Conservation (phyloP, 2,797 vertebrate genomes). For the Lithobates sylvaticus region DNA sequence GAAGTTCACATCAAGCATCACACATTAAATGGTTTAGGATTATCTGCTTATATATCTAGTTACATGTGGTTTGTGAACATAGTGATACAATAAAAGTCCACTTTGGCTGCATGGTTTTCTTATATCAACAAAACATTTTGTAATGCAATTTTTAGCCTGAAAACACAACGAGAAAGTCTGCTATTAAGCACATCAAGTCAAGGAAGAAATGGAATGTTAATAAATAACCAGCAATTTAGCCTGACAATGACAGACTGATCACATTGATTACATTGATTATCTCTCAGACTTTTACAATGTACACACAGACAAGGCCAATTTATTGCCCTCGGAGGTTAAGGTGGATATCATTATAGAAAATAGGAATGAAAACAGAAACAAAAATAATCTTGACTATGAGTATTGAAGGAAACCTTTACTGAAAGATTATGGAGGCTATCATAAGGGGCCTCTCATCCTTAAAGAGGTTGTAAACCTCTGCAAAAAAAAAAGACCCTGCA, state of each 20-base stretch:
- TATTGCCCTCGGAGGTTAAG: slow-evolving; percentile 77
- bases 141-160: slow-evolving; percentile 21
- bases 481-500: no score
- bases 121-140: slow-evolving; percentile 31
- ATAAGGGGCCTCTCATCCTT: background rate
- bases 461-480: background rate
- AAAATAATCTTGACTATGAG: slow-evolving; percentile 9
- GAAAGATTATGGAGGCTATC: background rate
- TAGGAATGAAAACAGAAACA: slow-evolving; percentile 51
- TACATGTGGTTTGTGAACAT: no score
- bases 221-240: slow-evolving; percentile 75
- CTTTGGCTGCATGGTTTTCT: slow-evolving; percentile 10
- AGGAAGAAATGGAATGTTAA: slow-evolving; percentile 70
- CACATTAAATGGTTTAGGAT: background rate
- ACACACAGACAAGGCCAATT: slow-evolving; percentile 74
- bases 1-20: background rate
- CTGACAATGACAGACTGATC: slow-evolving; percentile 73
- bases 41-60: background rate
- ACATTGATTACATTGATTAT: slow-evolving; percentile 80
- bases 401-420: background rate
- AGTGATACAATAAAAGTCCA: no score
- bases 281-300: slow-evolving; percentile 79
- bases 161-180: slow-evolving; percentile 60
- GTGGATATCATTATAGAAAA: slow-evolving; percentile 68
- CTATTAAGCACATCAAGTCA: slow-evolving; percentile 66